Evolutionary conservation across 2,797 vertebrate genomes (phyloP).

Genomic region (Syndactyla subalaris): DNA sequence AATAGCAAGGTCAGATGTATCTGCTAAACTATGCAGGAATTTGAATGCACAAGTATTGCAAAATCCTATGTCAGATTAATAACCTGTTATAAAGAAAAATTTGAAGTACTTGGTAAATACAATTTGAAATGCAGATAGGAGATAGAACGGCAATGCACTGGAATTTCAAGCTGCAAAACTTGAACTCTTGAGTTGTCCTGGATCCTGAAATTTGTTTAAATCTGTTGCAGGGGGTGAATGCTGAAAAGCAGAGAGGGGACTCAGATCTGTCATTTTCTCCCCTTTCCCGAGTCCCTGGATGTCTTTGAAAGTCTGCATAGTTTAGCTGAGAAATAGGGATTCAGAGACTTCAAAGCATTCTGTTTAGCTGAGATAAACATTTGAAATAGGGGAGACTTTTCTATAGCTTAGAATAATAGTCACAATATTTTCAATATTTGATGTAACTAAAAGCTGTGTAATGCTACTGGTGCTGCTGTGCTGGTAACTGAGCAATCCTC

Average conservation of each 20-base stretch:
- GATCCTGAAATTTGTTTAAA: slow-evolving; percentile 6
- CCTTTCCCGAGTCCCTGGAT: neutral
- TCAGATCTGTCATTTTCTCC: neutral
- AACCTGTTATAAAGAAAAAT: slow-evolving; percentile 19
- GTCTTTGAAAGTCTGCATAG: neutral
- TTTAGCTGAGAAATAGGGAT: neutral
- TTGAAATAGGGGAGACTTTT: slow-evolving; percentile 10
- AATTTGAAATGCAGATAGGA: slow-evolving; percentile 30
- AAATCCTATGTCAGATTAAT: slow-evolving; percentile 53
- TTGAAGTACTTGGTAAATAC: slow-evolving; percentile 15
- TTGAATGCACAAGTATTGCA: slow-evolving; percentile 14
- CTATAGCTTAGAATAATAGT: slow-evolving; percentile 20
- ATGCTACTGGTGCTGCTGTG: neutral
- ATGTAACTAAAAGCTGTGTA: neutral
- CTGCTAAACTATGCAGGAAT: slow-evolving; percentile 4
- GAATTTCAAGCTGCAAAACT: slow-evolving; percentile 37
- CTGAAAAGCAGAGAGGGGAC: neutral
- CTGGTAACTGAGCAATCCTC: neutral
- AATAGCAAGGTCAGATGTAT: slow-evolving; percentile 33
- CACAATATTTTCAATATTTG: neutral
- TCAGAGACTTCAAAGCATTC: slow-evolving; percentile 39
- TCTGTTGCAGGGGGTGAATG: neutral
- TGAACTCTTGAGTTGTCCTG: neutral
- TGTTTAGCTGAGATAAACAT: slow-evolving; percentile 26
- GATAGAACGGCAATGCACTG: neutral